Evolutionary conservation across 2,113 vertebrate species (phyloP), one percentile per base, ranked within the genome.

Genomic region (Ochotona curzoniae): DNA sequence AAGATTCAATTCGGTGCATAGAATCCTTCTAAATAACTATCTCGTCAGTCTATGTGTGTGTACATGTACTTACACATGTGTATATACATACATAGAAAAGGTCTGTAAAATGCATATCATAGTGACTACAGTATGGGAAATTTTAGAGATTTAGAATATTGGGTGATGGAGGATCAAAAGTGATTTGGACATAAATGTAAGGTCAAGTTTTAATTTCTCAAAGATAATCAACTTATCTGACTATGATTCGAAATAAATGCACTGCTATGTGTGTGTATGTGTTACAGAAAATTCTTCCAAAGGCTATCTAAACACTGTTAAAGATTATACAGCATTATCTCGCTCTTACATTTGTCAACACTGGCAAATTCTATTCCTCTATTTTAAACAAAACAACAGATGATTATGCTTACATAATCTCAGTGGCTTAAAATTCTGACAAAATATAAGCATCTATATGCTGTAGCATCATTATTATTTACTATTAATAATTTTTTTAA

Each of bases 231-330:
- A 82, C 66, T n/a, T 69, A n/a, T 69, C 2, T 86, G 35, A 93
- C 80, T 49, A 82, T 93, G 84, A 84, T 82, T 32, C 88, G 26
- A 94, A 90, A 66, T 75, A 94, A 86, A 17, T n/a, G 28, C 15
- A 74, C 23, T 49, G 3, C 38, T 44, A 44, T 44, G 38, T 44
- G 38, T 35, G 3, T 81, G 49, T 85, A 12, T 28, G 8, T 69
- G 54, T 78, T 78, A 85, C 5, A 73, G 23, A 85, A 95, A 86
- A 73, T 57, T 91, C n/a, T 95, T 89, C 79, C 75, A 73, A 84
- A 90, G 28, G 18, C 73, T 70, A 92, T 47, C n/a, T 14, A 38
- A 93, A 91, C 86, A n/a, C 7, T 89, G 49, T 26, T 69, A 91
- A 84, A 90, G 67, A 63, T 91, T 83, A 69, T 17, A 47, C 32